Evolutionary conservation across 2,888 invertebrate genomes (phyloP), one percentile per base, ranked within the genome.

Genomic region (Drosophila macrospina): DNA sequence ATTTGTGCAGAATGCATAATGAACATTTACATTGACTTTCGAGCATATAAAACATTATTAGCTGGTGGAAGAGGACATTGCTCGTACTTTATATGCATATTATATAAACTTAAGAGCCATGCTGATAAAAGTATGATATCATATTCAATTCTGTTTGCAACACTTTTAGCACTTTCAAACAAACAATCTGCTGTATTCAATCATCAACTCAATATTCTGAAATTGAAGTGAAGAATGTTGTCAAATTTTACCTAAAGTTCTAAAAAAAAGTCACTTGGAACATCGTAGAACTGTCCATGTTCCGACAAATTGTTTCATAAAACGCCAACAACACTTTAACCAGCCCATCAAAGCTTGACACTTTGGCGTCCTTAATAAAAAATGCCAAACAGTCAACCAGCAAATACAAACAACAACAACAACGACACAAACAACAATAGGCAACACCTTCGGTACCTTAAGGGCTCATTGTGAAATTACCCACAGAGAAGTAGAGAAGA

Each of bases 1-100:
- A 83, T 78, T 83, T 78, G 75, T 70, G 78, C 87, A 70, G 54
- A 66, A 72, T 65, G 69, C 85, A 84, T 83, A 86, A 86, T 86
- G 69, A 78, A 67, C 44, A n/a, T 41, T 48, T 20, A 50, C 26
- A 62, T 34, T 41, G 41, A 50, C 34, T 56, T 15, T 24, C 20
- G 32, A 26, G 15, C 48, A 47, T 5, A 44, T 34, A 11, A 50
- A 45, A 42, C 10, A 30, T 48, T 37, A 48, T 54, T 42, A 48
- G 24, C 37, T 44, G 10, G 4, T 15, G 13, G 10, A 28, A 8
- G 5, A 10, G 8, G 2, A 15, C 28, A 13, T 15, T 15, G 5
- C 10, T 5, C 10, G 15, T 2, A 10, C 4, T 15, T 26, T 20
- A 20, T 20, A 20, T 1, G 5, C 10, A 6, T 13, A 36, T 4